These are phyloP conservation scores for Blomia tropicalis DNA, from an alignment of 2,888 invertebrate genomes.

Conservation along the genomic window DNA sequence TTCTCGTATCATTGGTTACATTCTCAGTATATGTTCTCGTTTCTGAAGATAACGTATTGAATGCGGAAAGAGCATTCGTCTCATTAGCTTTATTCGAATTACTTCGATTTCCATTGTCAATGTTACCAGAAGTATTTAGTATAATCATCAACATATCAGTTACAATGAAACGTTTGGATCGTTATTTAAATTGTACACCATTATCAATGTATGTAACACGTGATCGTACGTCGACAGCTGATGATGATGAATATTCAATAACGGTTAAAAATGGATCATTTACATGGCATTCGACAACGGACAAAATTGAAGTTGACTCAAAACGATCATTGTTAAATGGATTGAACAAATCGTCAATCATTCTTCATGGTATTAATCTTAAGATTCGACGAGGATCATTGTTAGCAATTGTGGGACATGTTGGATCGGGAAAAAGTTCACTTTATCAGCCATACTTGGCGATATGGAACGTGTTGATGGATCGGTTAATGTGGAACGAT, in stretches of 20 bases:
- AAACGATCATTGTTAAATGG: background rate
- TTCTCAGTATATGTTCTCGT: constrained; percentile 75
- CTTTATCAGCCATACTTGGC: constrained; percentile 39
- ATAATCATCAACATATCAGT: constrained; percentile 60
- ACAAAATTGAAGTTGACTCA: background rate
- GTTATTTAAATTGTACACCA: constrained; percentile 81
- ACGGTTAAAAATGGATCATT: constrained; percentile 35
- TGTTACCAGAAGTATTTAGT: constrained; percentile 88
- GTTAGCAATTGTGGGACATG: constrained; percentile 27
- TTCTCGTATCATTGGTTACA: constrained; percentile 50
- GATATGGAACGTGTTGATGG: constrained; percentile 38
- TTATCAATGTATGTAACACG: constrained; percentile 53
- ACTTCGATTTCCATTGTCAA: constrained; percentile 70
- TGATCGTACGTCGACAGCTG: too few species aligned
- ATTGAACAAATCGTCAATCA: background rate
- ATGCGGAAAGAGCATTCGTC: constrained; percentile 57
- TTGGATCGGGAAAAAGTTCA: constrained; percentile 37
- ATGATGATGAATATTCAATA: background rate
- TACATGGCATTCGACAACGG: constrained; percentile 34
- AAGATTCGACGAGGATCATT: constrained; percentile 21
- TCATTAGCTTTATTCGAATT: constrained; percentile 70
- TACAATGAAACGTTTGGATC: constrained; percentile 74
- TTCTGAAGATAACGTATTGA: constrained; percentile 47
- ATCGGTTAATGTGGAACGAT: constrained; percentile 27
- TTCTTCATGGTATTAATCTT: background rate